phyloP scores from a whole-genome alignment of 2,888 invertebrate species.

The Nudaria mundana region DNA sequence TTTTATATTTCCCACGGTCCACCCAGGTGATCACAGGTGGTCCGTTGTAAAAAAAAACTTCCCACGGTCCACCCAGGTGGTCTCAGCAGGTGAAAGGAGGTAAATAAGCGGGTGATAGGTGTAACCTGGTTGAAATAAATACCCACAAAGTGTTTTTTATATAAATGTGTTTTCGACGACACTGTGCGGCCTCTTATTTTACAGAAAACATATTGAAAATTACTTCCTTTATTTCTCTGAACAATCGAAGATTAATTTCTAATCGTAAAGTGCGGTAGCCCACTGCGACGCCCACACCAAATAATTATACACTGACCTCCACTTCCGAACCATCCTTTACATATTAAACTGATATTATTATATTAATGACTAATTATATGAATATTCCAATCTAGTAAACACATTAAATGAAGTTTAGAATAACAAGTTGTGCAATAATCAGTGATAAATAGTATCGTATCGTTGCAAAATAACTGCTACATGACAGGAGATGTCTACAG shows the following conservation, averaged over 20 bases:
- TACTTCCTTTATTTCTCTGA: too few relatives aligned
- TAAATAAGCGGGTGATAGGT: too few relatives aligned
- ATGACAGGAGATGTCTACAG: not conserved
- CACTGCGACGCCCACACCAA: not conserved
- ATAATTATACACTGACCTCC: not conserved
- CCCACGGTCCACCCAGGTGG: too few relatives aligned
- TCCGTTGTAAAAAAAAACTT: too few relatives aligned
- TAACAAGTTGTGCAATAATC: conserved; percentile 9
- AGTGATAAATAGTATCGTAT: conserved; percentile 12
- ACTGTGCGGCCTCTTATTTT: too few relatives aligned
- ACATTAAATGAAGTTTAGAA: conserved; percentile 15
- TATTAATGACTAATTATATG: not conserved
- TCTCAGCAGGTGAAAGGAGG: too few relatives aligned
- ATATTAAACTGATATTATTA: not conserved
- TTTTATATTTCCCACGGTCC: too few relatives aligned
- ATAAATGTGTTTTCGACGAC: too few relatives aligned
- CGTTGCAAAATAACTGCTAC: conserved; percentile 17
- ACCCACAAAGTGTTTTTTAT: too few relatives aligned
- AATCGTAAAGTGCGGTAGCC: not conserved
- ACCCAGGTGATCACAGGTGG: too few relatives aligned
- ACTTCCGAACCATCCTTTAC: not conserved
- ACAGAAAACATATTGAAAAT: too few relatives aligned
- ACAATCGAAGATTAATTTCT: not conserved
- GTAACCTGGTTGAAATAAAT: too few relatives aligned
- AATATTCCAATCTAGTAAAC: not conserved